Base-by-base conservation (phyloP, 2,113 vertebrate species). In the Myotis brandtii region DNA sequence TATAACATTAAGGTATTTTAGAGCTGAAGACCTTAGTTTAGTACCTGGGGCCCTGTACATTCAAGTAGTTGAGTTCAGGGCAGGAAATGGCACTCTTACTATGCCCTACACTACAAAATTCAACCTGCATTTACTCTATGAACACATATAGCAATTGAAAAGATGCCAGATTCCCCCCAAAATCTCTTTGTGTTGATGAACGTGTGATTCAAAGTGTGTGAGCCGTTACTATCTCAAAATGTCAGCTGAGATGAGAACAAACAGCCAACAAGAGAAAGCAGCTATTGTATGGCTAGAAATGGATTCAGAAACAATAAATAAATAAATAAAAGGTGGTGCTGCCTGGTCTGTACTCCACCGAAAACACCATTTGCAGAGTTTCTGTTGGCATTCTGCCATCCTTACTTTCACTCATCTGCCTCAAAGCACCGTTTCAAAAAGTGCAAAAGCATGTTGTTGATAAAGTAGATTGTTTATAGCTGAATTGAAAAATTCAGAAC, bases 361-460 rank as follows among this genome's bases (percentile, higher is more conserved):
- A 98, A 98, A 98, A 98, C 97, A 98, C 97, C 97, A 95, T 98
- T 97, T 98, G 98, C 97, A 98, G 98, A 97, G 98, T 98, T 98
- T 98, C 98, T 98, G 98, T 98, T 99, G 99, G 98, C 99, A 98
- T 98, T 97, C 98, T 99, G 99, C 99, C 99, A 98, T 98, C 98
- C 99, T 98, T 97, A 98, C 98, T 99, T 98, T 98, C 98, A 99
- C 99, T 99, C 99, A 99, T 99, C 99, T 99, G 98, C 98, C 99
- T 99, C 99, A 97, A 98, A 98, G 99, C 99, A 98, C 98, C 98
- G 98, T 98, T 98, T 99, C 98, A 98, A 99, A 99, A 99, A 99
- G 99, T 99, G 99, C 99, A 99, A 99, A 99, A 99, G 99, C 99
- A 99, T 99, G 99, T 99, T 99, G 98, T 98, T 98, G 98, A 99